Evolutionary conservation across 2,888 invertebrate species (phyloP), one percentile per base, ranked within the genome.

Genomic region (Drosophila longiperda): DNA sequence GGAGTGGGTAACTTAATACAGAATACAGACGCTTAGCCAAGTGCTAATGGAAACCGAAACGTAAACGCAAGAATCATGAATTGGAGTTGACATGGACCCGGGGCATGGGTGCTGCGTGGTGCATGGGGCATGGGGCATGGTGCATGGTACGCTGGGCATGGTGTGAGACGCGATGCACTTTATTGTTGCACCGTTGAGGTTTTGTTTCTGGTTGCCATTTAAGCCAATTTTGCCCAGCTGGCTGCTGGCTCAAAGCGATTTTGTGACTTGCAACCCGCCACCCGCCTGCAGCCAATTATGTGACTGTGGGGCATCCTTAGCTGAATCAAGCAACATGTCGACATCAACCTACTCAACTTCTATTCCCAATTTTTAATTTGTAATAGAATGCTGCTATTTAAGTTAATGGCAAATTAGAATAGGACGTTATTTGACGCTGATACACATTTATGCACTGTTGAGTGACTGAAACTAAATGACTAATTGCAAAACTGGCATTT

Each of bases 201-300:
- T 54, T 26, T 17, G 36, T 49, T 45, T 57, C 32, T 55, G 48
- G 61, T 34, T 48, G 29, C 42, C 36, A 80, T 72, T 78, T 61
- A 66, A 66, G 66, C 72, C 68, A 66, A 65, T 76, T 80, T 73
- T 64, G 11, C 26, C 2, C 58, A 53, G 52, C 55, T 49, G 54
- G 67, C 64, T 75, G 55, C 42, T 62, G 59, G 61, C 26, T 59
- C 63, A 68, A 40, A 26, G 62, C 36, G 49, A 12, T 15, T 32
- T 32, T 40, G 38, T 57, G 40, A 40, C 57, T 15, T 26, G 54
- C 36, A 12, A 38, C 26, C n/a, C 26, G 2, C 33, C 9, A 11
- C 12, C 20, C 23, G 34, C 23, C 8, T 17, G 3, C 33, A 11
- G 17, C 23, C 32, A 3, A 8, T 17, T 17, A 3, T 17, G 38